These are phyloP conservation scores for Bambusicola thoracicus DNA, from an alignment of 2,113 vertebrate species.

Conservation along the genomic window DNA sequence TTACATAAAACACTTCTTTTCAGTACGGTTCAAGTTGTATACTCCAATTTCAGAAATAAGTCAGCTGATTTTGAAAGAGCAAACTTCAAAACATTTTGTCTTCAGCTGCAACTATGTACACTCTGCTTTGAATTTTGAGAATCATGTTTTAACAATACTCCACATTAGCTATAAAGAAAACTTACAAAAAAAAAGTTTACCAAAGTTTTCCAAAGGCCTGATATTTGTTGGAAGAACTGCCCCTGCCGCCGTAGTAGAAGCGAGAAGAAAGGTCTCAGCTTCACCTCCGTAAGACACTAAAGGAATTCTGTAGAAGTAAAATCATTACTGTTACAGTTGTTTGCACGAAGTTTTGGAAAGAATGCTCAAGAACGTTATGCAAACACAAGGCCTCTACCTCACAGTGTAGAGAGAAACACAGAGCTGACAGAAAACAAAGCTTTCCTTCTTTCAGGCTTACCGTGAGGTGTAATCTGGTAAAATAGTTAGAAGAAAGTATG, in stretches of 20 bases:
- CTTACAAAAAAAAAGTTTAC: conserved; percentile 84
- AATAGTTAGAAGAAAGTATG: background rate
- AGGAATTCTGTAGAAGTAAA: conserved; percentile 73
- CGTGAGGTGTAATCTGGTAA: background rate
- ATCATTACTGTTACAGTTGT: background rate
- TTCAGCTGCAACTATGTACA: background rate
- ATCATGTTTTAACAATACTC: background rate
- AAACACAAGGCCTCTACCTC: background rate
- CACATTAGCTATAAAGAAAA: conserved; percentile 68
- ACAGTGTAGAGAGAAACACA: background rate
- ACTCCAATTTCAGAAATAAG: background rate
- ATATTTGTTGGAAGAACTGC: conserved; percentile 77
- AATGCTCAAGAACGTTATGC: background rate
- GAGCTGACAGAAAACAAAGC: background rate
- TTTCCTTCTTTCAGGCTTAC: background rate
- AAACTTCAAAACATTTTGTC: background rate
- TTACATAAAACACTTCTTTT: background rate
- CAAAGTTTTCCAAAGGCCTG: conserved; percentile 83
- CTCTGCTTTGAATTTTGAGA: background rate
- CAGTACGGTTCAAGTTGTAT: background rate
- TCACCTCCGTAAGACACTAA: conserved; percentile 68
- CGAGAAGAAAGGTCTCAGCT: conserved; percentile 72
- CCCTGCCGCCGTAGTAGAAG: conserved; percentile 70
- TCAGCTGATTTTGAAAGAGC: background rate
- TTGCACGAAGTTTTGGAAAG: background rate